Conservation (phyloP, 2,797 vertebrate genomes). For the Champsocephalus esox region DNA sequence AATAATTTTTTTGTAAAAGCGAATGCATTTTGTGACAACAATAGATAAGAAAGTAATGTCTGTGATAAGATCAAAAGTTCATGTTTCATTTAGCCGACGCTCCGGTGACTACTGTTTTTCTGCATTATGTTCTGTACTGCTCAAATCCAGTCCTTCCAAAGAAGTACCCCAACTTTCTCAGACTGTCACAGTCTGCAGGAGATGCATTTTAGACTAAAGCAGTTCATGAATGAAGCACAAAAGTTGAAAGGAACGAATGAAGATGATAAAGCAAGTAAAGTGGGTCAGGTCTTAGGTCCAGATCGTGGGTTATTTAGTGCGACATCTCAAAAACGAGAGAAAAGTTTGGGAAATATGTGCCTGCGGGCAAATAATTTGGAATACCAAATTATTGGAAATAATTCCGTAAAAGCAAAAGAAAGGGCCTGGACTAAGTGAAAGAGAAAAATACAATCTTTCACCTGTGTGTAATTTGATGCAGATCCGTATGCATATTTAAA, state of each 20-base stretch:
- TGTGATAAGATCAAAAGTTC: conserved; percentile 41
- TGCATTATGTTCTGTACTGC: conserved; percentile 34
- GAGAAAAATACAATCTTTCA: background rate
- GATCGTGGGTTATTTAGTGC: background rate
- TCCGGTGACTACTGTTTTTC: conserved; percentile 45
- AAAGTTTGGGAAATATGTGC: too few relatives aligned
- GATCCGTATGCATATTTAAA: conserved; percentile 25
- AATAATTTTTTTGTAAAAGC: conserved; percentile 52
- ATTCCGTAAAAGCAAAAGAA: background rate
- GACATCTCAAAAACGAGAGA: background rate
- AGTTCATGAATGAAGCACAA: background rate
- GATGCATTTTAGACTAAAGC: conserved; percentile 17
- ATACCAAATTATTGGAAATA: background rate
- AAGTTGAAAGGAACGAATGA: background rate
- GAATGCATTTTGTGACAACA: conserved; percentile 56
- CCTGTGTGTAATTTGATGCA: conserved; percentile 13
- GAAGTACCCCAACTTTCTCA: conserved; percentile 51
- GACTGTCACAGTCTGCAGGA: conserved; percentile 7
- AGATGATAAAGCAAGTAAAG: background rate
- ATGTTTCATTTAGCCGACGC: conserved; percentile 50
- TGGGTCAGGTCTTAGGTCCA: background rate
- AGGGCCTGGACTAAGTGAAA: background rate
- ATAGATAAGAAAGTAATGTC: conserved; percentile 43
- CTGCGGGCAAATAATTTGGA: background rate
- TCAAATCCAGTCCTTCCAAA: conserved; percentile 35